Percentiles rank a stretch among this genome's conserved stretches.
These are phyloP conservation scores for Armadillidium nasatum DNA, from an alignment of 1,140 invertebrate species.

Conservation along the genomic window DNA sequence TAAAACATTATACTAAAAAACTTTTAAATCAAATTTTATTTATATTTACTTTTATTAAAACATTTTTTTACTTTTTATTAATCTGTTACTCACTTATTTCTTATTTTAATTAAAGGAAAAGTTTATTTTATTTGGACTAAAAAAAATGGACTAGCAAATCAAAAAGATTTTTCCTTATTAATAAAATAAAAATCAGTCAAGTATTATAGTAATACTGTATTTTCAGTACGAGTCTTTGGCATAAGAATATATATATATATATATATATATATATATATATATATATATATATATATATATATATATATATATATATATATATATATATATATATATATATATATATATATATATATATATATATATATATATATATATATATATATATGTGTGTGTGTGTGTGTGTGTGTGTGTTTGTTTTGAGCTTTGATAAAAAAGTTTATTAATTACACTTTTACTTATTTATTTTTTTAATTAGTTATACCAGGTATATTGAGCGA, in stretches of 20 bases:
- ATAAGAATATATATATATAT: not conserved
- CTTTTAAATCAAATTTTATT: not conserved
- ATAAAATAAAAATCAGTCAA: not conserved
- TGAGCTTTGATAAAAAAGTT: no score
- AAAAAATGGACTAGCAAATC: not conserved
- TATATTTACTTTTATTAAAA: not conserved
- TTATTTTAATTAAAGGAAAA: not conserved
- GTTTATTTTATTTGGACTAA: not conserved
- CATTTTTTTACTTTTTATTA: not conserved
- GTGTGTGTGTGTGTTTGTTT: no score
- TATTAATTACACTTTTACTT: no score
- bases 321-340: not conserved
- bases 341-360: no score
- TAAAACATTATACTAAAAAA: no score
- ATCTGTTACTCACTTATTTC: not conserved
- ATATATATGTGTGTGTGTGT: no score
- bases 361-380: no score
- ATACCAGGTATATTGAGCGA: no score
- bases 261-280: not conserved
- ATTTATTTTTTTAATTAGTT: no score
- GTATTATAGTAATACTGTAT: slow-evolving; percentile 1
- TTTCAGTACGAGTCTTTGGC: not conserved
- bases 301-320: slow-evolving; percentile 1
- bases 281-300: not conserved
- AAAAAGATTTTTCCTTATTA: not conserved